Conservation (phyloP, 2,888 invertebrate genomes). For the Neria commutata region DNA sequence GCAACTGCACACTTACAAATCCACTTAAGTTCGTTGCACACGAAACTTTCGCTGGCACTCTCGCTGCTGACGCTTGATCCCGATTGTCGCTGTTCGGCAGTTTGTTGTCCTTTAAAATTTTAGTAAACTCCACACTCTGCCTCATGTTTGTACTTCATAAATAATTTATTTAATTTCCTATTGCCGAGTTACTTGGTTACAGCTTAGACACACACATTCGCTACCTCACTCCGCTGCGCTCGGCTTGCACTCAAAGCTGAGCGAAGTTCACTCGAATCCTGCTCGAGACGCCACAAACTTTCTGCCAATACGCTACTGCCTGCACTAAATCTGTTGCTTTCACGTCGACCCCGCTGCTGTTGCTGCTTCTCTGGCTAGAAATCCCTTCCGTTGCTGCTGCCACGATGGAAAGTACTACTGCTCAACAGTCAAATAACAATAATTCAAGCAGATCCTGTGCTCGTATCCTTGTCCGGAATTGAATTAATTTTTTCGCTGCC, state of each 20-base stretch:
- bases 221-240: too few species aligned
- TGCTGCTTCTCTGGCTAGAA: neutral
- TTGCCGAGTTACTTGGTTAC: too few species aligned
- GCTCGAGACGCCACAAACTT: neutral
- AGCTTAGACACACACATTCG: too few species aligned
- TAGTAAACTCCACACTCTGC: slow-evolving; percentile 3
- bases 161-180: slow-evolving; percentile 28
- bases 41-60: neutral
- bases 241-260: too few species aligned
- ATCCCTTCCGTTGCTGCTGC: neutral
- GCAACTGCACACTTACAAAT: neutral
- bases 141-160: slow-evolving; percentile 19
- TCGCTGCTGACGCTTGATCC: neutral
- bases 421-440: slow-evolving; percentile 15
- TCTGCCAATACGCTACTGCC: neutral
- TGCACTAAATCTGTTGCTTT: neutral
- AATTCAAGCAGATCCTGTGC: slow-evolving; percentile 19
- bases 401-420: neutral
- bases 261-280: too few species aligned
- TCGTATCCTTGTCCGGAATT: slow-evolving; percentile 13
- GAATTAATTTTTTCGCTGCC: slow-evolving; percentile 17
- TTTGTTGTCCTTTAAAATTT: neutral
- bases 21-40: neutral
- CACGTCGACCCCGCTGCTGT: neutral
- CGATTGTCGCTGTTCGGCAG: neutral